Conservation (phyloP, 2,888 invertebrate genomes). For the Encarsia formosa region DNA sequence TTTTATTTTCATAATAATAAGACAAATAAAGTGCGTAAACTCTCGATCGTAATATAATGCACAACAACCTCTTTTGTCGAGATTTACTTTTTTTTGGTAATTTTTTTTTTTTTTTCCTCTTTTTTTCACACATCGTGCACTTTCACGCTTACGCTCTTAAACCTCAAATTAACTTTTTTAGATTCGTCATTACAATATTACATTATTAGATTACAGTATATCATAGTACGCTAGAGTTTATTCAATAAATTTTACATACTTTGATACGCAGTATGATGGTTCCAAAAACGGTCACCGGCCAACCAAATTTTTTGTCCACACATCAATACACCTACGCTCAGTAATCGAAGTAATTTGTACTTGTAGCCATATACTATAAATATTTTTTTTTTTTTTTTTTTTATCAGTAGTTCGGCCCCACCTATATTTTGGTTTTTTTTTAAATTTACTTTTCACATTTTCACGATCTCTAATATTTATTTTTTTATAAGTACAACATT, state of each 20-base stretch:
- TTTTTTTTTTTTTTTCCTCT: conserved; percentile 35
- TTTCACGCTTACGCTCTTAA: conserved; percentile 47
- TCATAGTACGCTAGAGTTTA: conserved; percentile 52
- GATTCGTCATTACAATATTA: conserved; percentile 52
- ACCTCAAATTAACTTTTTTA: conserved; percentile 50
- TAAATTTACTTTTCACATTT: conserved; percentile 35
- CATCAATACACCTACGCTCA: conserved; percentile 52
- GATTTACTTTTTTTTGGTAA: conserved; percentile 33
- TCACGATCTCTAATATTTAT: conserved; percentile 30
- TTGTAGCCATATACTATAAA: conserved; percentile 53
- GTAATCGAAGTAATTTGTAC: conserved; percentile 54
- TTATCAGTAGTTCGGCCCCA: conserved; percentile 48
- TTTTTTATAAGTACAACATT: conserved; percentile 28
- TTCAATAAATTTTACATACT: conserved; percentile 53
- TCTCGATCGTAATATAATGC: conserved; percentile 48
- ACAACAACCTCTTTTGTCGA: conserved; percentile 47
- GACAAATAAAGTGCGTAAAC: conserved; percentile 32
- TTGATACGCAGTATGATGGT: conserved; percentile 53
- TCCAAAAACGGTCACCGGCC: conserved; percentile 53
- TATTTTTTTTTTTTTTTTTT: conserved; percentile 48
- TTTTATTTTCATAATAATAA: too few relatives aligned
- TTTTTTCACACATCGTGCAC: conserved; percentile 40
- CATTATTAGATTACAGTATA: conserved; percentile 52
- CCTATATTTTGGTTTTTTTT: conserved; percentile 36
- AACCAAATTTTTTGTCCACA: conserved; percentile 53